Evolutionary conservation across 2,113 vertebrate genomes (phyloP).

Genomic region (Ptilonorhynchus violaceus): DNA sequence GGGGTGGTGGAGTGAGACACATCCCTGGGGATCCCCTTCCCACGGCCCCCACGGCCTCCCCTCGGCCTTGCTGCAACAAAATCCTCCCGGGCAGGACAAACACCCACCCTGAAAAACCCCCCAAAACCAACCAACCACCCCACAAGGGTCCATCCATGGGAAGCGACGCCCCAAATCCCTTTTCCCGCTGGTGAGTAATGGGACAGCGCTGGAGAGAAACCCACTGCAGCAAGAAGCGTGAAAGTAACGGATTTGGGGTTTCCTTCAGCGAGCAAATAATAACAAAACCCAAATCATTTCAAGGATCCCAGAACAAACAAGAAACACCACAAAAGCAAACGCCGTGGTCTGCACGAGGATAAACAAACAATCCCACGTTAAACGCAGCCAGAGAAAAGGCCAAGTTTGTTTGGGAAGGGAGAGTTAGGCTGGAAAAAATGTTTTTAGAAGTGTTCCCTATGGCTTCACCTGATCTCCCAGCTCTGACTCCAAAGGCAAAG

Average conservation of each 20-base stretch:
- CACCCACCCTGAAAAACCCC: background rate
- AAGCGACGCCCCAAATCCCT: fast-evolving
- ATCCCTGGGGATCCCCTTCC: background rate
- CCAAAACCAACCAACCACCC: background rate
- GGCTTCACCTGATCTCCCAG: background rate
- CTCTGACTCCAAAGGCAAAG: background rate
- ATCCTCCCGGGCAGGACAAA: background rate
- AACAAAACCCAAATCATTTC: background rate
- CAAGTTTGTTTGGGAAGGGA: background rate
- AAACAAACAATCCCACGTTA: background rate
- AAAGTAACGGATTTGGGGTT: background rate
- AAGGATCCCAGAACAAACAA: background rate
- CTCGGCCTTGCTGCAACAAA: background rate
- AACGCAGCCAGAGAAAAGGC: background rate
- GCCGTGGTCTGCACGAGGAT: background rate
- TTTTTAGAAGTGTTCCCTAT: background rate
- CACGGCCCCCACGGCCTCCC: background rate
- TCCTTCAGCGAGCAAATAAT: background rate
- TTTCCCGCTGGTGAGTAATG: fast-evolving
- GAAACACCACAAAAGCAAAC: background rate
- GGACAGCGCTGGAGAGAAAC: background rate
- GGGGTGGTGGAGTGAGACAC: fast-evolving
- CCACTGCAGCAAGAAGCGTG: background rate
- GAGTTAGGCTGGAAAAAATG: background rate
- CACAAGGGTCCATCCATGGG: background rate